Evolutionary conservation across 2,888 invertebrate genomes (phyloP).

Genomic region (Drosophila macrospina): DNA sequence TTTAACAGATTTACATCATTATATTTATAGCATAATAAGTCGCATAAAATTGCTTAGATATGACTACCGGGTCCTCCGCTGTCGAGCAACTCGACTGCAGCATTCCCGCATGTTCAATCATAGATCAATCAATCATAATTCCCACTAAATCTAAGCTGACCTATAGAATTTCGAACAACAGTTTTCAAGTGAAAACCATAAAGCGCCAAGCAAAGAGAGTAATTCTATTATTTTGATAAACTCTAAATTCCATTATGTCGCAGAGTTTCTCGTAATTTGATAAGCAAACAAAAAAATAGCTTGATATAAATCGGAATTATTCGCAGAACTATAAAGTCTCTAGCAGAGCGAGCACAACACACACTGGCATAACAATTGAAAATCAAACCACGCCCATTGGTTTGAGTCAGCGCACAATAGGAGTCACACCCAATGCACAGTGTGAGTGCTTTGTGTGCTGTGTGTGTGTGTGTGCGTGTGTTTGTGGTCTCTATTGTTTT

Average conservation of each 20-base stretch:
- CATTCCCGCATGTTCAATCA: no score
- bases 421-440: conserved; percentile 7
- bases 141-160: no score
- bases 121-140: no score
- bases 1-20: no score
- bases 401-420: conserved; percentile 26
- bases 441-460: neutral
- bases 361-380: conserved; percentile 35
- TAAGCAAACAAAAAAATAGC: conserved; percentile 22
- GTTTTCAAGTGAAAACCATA: no score
- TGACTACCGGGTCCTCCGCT: no score
- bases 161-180: no score
- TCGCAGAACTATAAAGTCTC: conserved; percentile 32
- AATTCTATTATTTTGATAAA: no score
- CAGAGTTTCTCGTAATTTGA: conserved; percentile 22
- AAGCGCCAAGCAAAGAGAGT: no score
- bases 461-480: neutral
- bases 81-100: no score
- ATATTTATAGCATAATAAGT: no score
- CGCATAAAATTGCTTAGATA: no score
- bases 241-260: neutral
- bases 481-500: conserved; percentile 40
- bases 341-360: conserved; percentile 2
- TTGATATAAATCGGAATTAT: neutral
- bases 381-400: conserved; percentile 28